phyloP scores from a whole-genome alignment of 1,140 invertebrate genomes.

The Lepidostoma basale region DNA sequence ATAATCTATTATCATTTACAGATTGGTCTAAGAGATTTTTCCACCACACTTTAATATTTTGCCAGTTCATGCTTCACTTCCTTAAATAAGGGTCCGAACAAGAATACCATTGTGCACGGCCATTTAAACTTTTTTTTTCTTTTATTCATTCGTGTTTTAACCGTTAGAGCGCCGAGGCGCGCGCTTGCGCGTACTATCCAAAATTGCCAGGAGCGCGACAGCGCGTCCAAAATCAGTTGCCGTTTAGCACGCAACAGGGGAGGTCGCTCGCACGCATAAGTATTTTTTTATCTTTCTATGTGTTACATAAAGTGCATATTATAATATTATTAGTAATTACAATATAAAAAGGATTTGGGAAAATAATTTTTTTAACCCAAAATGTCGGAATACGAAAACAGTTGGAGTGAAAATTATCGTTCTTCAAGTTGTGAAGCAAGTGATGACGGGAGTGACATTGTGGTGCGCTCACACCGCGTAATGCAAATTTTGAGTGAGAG shows the following conservation, averaged over 20 bases:
- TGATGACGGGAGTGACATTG: slow-evolving; percentile 7
- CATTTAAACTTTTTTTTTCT: too few species aligned
- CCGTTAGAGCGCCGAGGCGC: slow-evolving; percentile 20
- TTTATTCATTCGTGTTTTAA: too few species aligned
- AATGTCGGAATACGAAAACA: slow-evolving; percentile 27
- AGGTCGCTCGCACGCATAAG: slow-evolving; percentile 22
- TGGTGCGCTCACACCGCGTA: slow-evolving; percentile 3
- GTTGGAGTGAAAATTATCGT: too few species aligned
- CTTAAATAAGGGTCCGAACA: too few species aligned
- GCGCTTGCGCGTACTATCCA: slow-evolving; percentile 13
- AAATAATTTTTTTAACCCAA: slow-evolving; percentile 24
- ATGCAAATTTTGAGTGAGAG: neutral
- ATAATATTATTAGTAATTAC: slow-evolving; percentile 27
- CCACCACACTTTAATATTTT: too few species aligned
- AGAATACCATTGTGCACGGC: too few species aligned
- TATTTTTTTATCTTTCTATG: slow-evolving; percentile 19
- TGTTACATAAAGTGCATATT: slow-evolving; percentile 29
- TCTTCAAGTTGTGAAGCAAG: slow-evolving; percentile 20
- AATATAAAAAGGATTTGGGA: slow-evolving; percentile 29
- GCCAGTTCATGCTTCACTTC: too few species aligned
- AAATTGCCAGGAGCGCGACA: slow-evolving; percentile 19
- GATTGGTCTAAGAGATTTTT: too few species aligned
- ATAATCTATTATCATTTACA: too few species aligned
- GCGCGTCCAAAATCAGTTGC: slow-evolving; percentile 23
- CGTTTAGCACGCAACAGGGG: slow-evolving; percentile 4